These are phyloP conservation scores for Malacoraja senta DNA, from an alignment of 2,797 vertebrate genomes.

Conservation along the genomic window DNA sequence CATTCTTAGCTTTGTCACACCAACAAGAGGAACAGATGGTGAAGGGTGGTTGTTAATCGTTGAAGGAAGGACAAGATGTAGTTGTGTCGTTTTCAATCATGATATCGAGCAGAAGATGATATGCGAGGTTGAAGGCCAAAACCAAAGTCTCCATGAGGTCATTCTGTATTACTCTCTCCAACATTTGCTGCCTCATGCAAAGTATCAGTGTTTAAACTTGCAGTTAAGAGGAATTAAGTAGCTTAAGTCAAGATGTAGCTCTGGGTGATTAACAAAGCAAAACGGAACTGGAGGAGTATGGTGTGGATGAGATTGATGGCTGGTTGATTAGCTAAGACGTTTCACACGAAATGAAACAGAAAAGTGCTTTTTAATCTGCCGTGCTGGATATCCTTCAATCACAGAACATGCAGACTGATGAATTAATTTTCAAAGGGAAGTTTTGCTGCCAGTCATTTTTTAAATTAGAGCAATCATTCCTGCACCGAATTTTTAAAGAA, in stretches of 20 bases:
- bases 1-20: too few species aligned
- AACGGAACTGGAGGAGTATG: background rate
- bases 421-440: background rate
- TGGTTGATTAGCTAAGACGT: background rate
- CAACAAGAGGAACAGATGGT: too few species aligned
- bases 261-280: background rate
- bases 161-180: background rate
- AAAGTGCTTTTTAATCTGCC: background rate
- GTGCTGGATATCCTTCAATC: background rate
- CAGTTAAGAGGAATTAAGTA: background rate
- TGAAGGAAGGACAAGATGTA: background rate
- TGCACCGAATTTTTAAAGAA: background rate
- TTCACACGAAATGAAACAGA: background rate
- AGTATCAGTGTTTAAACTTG: background rate
- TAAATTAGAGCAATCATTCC: background rate
- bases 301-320: background rate
- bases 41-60: too few species aligned
- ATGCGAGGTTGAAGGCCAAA: too few species aligned
- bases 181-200: background rate
- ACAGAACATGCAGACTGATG: background rate
- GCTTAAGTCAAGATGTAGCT: background rate
- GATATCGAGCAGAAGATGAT: background rate
- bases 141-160: too few species aligned
- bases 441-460: background rate
- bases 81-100: background rate